A percentile compares a stretch with the other conserved stretches of the same genome.
phyloP scores from a whole-genome alignment of 2,113 vertebrate species.

The Theristicus caerulescens region DNA sequence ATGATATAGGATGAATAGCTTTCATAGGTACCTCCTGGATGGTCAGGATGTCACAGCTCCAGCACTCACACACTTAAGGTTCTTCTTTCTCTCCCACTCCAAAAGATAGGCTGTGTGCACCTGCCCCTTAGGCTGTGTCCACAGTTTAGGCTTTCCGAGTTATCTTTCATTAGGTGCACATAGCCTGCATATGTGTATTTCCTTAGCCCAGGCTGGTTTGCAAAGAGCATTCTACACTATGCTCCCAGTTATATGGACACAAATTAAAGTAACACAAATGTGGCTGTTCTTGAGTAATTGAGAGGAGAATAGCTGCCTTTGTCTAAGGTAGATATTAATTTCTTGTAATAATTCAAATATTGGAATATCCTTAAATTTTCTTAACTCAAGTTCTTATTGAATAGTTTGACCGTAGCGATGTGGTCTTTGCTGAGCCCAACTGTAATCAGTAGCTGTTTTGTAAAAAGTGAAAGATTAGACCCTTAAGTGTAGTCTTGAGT shows the following conservation, averaged over 20 bases:
- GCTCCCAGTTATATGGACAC: not conserved
- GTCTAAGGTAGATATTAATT: not conserved
- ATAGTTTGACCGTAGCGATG: not conserved
- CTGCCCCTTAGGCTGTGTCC: not conserved
- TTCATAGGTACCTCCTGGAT: not conserved
- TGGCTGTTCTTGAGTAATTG: not conserved
- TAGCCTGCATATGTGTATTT: accelerated
- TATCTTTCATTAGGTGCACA: not conserved
- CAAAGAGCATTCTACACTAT: not conserved
- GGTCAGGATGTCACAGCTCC: not conserved
- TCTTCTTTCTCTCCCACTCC: not conserved
- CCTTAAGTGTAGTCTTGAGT: not conserved
- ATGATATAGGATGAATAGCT: not conserved
- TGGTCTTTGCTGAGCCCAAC: not conserved
- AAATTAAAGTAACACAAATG: not conserved
- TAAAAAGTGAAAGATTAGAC: not conserved
- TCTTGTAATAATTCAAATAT: not conserved
- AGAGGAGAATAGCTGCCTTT: not conserved
- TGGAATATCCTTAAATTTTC: not conserved
- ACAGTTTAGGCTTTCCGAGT: not conserved
- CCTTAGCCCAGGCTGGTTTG: not conserved
- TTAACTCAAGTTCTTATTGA: not conserved
- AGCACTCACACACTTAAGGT: not conserved
- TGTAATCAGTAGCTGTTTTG: not conserved
- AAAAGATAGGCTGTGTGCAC: not conserved